A percentile compares a stretch with the other conserved stretches of the same genome.
phyloP scores from a whole-genome alignment of 2,888 invertebrate genomes.

The Oxycera nigricornis region DNA sequence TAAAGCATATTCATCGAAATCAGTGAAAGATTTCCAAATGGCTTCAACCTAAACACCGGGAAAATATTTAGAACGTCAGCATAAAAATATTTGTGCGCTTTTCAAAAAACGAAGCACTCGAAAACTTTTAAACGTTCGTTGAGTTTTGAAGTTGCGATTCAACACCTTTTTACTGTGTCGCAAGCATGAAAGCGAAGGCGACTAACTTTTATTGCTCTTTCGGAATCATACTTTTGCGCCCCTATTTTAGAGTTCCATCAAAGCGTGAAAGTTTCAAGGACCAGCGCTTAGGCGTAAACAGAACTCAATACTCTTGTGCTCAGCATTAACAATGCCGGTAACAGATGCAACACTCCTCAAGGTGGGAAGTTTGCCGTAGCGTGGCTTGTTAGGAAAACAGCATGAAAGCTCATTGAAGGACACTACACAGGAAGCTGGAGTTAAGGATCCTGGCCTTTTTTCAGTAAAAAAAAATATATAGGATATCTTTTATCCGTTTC shows the following conservation, averaged over 20 bases:
- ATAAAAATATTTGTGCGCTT: slow-evolving; percentile 4
- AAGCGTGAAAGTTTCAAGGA: neutral
- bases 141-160: slow-evolving; percentile 3
- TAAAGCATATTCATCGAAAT: no score
- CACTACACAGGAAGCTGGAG: neutral
- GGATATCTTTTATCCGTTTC: no score
- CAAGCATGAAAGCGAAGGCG: neutral
- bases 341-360: slow-evolving; percentile 6
- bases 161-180: neutral
- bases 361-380: neutral
- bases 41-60: no score
- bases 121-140: slow-evolving; percentile 5
- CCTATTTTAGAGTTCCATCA: neutral
- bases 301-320: neutral
- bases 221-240: neutral
- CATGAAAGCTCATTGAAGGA: neutral
- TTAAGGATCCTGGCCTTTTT: no score
- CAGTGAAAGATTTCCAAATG: no score
- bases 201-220: neutral
- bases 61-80: no score
- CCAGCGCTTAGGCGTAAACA: neutral
- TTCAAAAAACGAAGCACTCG: neutral
- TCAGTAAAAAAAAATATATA: no score
- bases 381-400: neutral
- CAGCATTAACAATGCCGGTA: neutral